These are phyloP conservation scores for Graptemys geographica DNA, from an alignment of 2,797 vertebrate genomes.

Conservation along the genomic window DNA sequence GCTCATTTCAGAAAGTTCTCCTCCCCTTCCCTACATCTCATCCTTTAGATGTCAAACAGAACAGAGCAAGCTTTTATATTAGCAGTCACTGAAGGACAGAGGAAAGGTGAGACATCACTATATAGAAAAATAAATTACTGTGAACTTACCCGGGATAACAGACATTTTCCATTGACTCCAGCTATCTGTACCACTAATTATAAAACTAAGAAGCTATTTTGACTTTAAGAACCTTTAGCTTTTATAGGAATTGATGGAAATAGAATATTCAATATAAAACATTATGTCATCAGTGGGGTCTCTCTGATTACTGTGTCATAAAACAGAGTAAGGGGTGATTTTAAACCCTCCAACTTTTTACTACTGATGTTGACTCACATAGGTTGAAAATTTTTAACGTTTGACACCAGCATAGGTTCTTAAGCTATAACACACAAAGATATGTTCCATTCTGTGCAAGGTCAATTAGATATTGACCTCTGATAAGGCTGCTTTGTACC, in stretches of 20 bases:
- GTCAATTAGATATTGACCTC: neutral
- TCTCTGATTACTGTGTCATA: neutral
- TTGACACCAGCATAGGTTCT: neutral
- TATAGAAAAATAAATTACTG: constrained; percentile 25
- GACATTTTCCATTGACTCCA: constrained; percentile 2
- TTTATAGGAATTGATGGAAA: neutral
- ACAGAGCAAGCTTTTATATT: neutral
- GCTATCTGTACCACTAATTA: constrained; percentile 8
- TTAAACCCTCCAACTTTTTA: neutral
- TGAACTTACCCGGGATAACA: constrained; percentile 7
- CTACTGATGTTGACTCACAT: neutral
- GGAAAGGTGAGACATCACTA: neutral
- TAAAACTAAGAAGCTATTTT: neutral
- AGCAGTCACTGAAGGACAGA: neutral
- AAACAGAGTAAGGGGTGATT: neutral
- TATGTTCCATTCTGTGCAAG: neutral
- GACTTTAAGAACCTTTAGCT: constrained; percentile 18
- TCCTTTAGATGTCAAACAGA: neutral
- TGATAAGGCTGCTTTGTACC: neutral
- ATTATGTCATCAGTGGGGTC: neutral
- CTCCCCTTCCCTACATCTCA: neutral
- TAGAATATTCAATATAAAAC: neutral
- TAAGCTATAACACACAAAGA: neutral
- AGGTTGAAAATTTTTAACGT: neutral
- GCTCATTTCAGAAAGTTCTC: neutral